Conservation (phyloP, 2,797 vertebrate genomes). For the Adrianichthys oophorus region DNA sequence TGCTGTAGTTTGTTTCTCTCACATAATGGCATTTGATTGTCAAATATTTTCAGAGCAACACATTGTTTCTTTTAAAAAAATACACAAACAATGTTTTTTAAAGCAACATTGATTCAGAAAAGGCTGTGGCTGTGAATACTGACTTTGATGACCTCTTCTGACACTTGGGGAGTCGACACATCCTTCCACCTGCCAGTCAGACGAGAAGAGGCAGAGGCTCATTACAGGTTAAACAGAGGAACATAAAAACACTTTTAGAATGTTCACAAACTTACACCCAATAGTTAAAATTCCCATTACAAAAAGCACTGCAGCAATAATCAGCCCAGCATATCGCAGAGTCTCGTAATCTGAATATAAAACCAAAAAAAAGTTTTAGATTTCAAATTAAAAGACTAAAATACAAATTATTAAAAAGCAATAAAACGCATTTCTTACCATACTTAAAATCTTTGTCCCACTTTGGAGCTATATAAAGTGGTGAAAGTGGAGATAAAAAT, state of each 20-base stretch:
- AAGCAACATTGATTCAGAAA: background rate
- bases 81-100: background rate
- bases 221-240: background rate
- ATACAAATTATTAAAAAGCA: background rate
- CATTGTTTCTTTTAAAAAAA: too few species aligned
- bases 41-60: too few species aligned
- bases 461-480: slow-evolving; percentile 39
- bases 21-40: too few species aligned
- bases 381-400: background rate
- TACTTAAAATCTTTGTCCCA: slow-evolving; percentile 64
- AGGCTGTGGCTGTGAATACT: slow-evolving; percentile 27
- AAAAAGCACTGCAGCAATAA: slow-evolving; percentile 72
- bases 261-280: slow-evolving; percentile 66
- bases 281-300: slow-evolving; percentile 74
- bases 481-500: slow-evolving; percentile 25
- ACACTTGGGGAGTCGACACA: slow-evolving; percentile 57
- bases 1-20: too few species aligned
- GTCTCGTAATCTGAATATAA: slow-evolving; percentile 66
- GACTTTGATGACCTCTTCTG: slow-evolving; percentile 63
- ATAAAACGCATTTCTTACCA: slow-evolving; percentile 57
- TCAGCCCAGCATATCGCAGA: slow-evolving; percentile 61
- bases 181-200: slow-evolving; percentile 57
- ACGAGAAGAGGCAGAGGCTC: slow-evolving; percentile 5
- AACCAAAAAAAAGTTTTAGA: slow-evolving; percentile 3
- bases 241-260: background rate